phyloP scores from a whole-genome alignment of 2,888 invertebrate species.

The Ectemnius continuus region DNA sequence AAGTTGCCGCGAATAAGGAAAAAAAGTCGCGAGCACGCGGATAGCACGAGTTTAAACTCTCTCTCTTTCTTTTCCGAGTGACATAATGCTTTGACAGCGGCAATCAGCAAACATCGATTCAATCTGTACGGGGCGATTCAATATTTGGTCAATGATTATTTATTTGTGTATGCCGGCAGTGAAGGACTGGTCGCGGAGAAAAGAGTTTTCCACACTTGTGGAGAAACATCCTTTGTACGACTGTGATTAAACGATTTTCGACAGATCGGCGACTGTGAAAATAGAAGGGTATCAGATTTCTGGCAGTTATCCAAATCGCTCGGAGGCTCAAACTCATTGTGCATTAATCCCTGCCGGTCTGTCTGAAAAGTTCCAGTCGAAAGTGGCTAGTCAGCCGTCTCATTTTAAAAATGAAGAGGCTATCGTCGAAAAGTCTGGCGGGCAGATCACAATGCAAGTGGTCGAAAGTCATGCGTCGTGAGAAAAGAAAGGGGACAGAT shows the following conservation, averaged over 20 bases:
- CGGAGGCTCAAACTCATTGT: slow-evolving; percentile 10
- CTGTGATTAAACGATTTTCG: not conserved
- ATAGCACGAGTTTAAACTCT: no score
- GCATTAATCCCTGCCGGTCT: not conserved
- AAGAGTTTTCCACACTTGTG: no score
- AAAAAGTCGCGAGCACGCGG: no score
- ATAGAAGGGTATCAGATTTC: slow-evolving; percentile 24
- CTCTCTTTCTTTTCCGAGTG: not conserved
- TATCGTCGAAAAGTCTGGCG: no score
- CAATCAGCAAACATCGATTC: not conserved
- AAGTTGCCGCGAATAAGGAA: no score
- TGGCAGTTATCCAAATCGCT: slow-evolving; percentile 34
- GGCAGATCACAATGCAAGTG: no score
- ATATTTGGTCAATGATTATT: not conserved
- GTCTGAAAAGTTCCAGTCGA: not conserved
- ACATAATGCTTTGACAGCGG: slow-evolving; percentile 6
- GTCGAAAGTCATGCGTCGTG: no score
- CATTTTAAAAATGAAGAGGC: no score
- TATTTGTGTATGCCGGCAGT: no score
- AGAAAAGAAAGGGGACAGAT: slow-evolving; percentile 15
- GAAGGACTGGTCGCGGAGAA: no score
- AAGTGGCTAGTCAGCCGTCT: not conserved
- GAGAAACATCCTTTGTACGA: not conserved
- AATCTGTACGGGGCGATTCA: not conserved
- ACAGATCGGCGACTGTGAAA: slow-evolving; percentile 19